phyloP scores from a whole-genome alignment of 2,888 invertebrate species.

The Panzeria rudis region DNA sequence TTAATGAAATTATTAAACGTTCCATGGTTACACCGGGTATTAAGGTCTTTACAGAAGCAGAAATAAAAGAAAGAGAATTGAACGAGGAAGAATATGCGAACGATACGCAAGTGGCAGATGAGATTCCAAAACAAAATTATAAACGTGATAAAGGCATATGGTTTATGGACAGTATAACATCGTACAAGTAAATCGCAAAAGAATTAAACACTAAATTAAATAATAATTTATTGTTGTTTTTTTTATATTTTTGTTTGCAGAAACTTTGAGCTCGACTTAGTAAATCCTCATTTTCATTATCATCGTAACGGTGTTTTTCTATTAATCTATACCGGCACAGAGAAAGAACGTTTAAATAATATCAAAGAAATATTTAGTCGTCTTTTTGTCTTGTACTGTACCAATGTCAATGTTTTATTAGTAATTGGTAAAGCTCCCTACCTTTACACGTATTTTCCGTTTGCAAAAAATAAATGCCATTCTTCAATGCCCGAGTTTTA shows the following conservation, averaged over 20 bases:
- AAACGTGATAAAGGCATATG: slow-evolving; percentile 75
- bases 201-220: not conserved
- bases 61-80: slow-evolving; percentile 8
- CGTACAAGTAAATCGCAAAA: slow-evolving; percentile 74
- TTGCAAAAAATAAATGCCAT: slow-evolving; percentile 76
- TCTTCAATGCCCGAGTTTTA: slow-evolving; percentile 76
- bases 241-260: slow-evolving; percentile 45
- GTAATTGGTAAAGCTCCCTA: slow-evolving; percentile 73
- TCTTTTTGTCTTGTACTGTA: slow-evolving; percentile 78
- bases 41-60: slow-evolving; percentile 55
- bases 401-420: slow-evolving; percentile 79
- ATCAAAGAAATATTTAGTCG: slow-evolving; percentile 78
- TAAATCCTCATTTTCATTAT: slow-evolving; percentile 72
- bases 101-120: not conserved
- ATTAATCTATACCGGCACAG: slow-evolving; percentile 78
- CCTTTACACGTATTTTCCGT: slow-evolving; percentile 80
- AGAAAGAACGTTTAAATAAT: slow-evolving; percentile 72
- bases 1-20: slow-evolving; percentile 72
- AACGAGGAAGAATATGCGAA: not conserved
- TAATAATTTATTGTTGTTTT: not conserved
- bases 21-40: slow-evolving; percentile 56
- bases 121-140: slow-evolving; percentile 41
- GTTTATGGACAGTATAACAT: slow-evolving; percentile 77
- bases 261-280: slow-evolving; percentile 75
- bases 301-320: slow-evolving; percentile 78